phyloP scores from a whole-genome alignment of 2,888 invertebrate genomes.

The Heterodera filipjevi region DNA sequence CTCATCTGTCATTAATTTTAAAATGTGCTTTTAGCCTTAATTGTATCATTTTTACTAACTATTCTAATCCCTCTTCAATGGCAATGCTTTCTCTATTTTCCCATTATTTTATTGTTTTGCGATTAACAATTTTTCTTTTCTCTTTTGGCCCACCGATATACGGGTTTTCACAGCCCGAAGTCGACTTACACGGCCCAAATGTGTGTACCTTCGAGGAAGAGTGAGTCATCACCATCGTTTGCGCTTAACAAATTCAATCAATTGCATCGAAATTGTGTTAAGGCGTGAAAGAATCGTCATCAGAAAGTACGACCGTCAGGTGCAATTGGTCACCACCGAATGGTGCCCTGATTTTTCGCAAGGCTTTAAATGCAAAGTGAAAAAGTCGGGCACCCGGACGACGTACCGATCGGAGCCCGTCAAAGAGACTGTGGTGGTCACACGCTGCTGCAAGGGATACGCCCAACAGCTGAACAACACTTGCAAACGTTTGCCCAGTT shows the following conservation, averaged over 20 bases:
- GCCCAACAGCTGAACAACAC: constrained; percentile 52
- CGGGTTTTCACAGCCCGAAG: constrained; percentile 33
- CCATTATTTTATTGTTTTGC: neutral
- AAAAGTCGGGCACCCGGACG: constrained; percentile 68
- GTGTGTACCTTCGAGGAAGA: constrained; percentile 41
- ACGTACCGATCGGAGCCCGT: constrained; percentile 72
- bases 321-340: constrained; percentile 36
- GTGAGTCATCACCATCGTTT: constrained; percentile 27
- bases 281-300: constrained; percentile 32
- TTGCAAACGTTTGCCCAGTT: constrained; percentile 48
- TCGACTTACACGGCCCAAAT: constrained; percentile 38
- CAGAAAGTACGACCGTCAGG: constrained; percentile 38
- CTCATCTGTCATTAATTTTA: too few relatives aligned
- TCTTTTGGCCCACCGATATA: neutral
- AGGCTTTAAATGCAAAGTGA: constrained; percentile 53
- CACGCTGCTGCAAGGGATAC: constrained; percentile 61
- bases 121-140: neutral
- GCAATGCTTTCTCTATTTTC: neutral
- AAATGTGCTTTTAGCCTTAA: too few relatives aligned
- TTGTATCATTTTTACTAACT: neutral
- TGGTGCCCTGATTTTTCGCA: constrained; percentile 51
- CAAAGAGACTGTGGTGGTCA: constrained; percentile 49
- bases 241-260: too few relatives aligned
- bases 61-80: neutral
- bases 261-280: neutral